Percentiles rank a stretch among this genome's conserved stretches.
These are phyloP conservation scores for Drosophila incognita DNA, from an alignment of 2,888 invertebrate species.

Conservation along the genomic window DNA sequence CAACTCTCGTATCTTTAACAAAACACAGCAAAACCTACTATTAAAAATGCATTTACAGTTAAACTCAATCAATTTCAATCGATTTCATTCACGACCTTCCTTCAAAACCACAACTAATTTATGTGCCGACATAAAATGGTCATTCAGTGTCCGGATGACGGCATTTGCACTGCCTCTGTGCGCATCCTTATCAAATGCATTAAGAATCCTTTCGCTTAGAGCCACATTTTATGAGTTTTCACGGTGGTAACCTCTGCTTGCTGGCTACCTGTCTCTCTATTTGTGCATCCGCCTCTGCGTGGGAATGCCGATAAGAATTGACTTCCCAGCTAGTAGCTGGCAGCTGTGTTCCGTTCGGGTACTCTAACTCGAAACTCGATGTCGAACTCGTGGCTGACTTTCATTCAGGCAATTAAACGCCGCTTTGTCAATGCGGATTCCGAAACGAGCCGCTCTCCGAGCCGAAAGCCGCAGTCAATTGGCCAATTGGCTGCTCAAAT, in stretches of 20 bases:
- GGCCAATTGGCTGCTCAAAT: conserved; percentile 63
- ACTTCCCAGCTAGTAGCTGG: conserved; percentile 18
- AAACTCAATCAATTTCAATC: conserved; percentile 79
- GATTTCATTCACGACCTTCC: conserved; percentile 72
- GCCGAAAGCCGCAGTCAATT: conserved; percentile 49
- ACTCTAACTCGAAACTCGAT: conserved; percentile 1
- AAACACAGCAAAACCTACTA: conserved; percentile 80
- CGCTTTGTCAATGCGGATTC: conserved; percentile 79
- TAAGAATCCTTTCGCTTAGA: conserved; percentile 65
- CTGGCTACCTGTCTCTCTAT: conserved; percentile 54
- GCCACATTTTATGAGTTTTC: conserved; percentile 57
- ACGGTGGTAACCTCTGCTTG: conserved; percentile 60
- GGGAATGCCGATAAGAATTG: conserved; percentile 63
- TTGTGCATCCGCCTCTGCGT: conserved; percentile 51
- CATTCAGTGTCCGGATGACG: conserved; percentile 30
- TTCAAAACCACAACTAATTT: conserved; percentile 57
- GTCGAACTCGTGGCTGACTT: conserved; percentile 27
- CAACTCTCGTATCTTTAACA: conserved; percentile 60
- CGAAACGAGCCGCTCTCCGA: conserved; percentile 54
- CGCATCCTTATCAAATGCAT: conserved; percentile 66
- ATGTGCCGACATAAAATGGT: conserved; percentile 67
- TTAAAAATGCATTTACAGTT: conserved; percentile 81
- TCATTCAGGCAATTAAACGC: conserved; percentile 64
- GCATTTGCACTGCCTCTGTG: conserved; percentile 25
- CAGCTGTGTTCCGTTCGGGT: conserved; percentile 34